Base-by-base conservation (phyloP, 2,797 vertebrate species). In the Morelia viridis region DNA sequence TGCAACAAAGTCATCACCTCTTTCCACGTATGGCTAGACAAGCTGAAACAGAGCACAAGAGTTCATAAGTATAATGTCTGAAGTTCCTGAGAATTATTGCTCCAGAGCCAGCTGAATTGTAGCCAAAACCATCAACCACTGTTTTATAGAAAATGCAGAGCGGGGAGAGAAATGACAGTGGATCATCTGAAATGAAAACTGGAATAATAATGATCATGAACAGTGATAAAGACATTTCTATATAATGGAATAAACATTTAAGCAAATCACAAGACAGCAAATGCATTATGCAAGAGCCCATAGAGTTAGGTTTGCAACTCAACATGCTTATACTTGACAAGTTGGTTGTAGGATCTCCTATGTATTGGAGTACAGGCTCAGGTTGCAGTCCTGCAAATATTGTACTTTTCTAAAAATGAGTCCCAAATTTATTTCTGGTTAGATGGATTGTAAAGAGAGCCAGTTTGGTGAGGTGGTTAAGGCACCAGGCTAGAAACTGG, bases 41-140 rank as follows among this genome's bases (percentile, higher is more conserved):
- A 96, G 95, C 93, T 96, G 96, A 95, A 95, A 96, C 92, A 95
- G 94, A 95, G 94, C 92, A 94, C 95, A 95, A 95, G 92, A 96
- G 94, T 96, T 96, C 96, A 95, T 96, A 96, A 95, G 95, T 94
- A 17, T 95, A 92, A 95, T 95, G 93, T 96, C 93, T 95, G 96
- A 96, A 65, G 95, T 95, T 94, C 96, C 93, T 94, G 92, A 95
- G 95, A 95, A 96, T 96, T 95, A 91, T 95, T 93, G 94, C 92
- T 93, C 93, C 90, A 86, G 93, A 96, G 95, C 96, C 96, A 97
- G 94, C 95, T 96, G 96, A 96, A 92, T 57, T 57, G 94, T 90
- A 96, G 96, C 96, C 96, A 96, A 96, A 94, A 94, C 95, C 95
- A 96, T 96, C 95, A 96, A 95, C 92, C 93, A 95, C 84, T 96